Conservation (phyloP, 2,797 vertebrate genomes). For the Rhinogobio ventralis region DNA sequence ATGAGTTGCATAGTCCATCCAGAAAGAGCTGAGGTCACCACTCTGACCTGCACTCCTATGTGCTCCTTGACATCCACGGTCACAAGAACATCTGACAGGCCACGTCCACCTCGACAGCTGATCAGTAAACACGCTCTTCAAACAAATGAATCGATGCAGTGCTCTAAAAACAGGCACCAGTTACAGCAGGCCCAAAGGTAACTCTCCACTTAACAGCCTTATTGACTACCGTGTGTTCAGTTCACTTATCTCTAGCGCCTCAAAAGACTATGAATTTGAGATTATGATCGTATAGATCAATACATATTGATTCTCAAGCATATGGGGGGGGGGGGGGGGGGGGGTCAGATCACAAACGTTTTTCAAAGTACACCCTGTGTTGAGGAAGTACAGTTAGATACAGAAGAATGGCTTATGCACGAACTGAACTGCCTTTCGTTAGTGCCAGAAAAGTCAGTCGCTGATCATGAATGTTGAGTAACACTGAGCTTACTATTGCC, state of each 20-base stretch:
- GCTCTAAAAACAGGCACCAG: constrained; percentile 12
- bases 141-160: constrained; percentile 32
- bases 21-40: constrained; percentile 42
- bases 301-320: constrained; percentile 16
- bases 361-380: neutral
- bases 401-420: neutral
- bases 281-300: constrained; percentile 22
- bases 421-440: neutral
- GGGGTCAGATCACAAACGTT: neutral
- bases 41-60: constrained; percentile 22
- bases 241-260: neutral
- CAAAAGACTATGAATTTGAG: constrained; percentile 8
- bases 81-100: constrained; percentile 30
- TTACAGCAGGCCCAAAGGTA: constrained; percentile 27
- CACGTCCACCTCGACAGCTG: constrained; percentile 26
- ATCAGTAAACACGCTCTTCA: constrained; percentile 45
- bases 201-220: neutral
- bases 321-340: too few relatives aligned
- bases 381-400: constrained; percentile 7
- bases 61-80: constrained; percentile 38
- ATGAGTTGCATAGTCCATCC: constrained; percentile 43
- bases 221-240: constrained; percentile 6
- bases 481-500: constrained; percentile 32
- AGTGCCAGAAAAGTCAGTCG: neutral
- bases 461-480: constrained; percentile 26